Conservation (phyloP, 2,113 vertebrate species). For the Geothlypis trichas region DNA sequence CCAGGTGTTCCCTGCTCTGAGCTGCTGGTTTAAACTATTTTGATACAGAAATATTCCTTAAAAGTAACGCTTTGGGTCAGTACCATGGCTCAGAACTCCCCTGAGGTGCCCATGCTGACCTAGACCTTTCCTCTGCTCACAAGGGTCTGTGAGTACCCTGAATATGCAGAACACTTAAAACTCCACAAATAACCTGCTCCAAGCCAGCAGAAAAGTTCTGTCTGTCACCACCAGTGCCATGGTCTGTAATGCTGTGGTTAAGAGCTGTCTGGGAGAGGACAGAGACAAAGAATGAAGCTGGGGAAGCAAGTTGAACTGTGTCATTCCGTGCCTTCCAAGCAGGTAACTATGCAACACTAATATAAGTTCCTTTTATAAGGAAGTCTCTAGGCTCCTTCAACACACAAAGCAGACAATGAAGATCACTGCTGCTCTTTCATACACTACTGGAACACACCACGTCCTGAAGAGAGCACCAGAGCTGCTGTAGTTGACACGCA, state of each 20-base stretch:
- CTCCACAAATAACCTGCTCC: neutral
- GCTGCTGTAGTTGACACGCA: no score
- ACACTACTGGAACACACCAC: accelerated
- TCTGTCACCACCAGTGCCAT: neutral
- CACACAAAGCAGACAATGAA: neutral
- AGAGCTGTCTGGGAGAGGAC: neutral
- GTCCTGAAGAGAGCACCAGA: neutral
- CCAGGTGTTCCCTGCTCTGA: neutral
- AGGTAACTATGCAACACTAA: neutral
- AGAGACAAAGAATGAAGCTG: neutral
- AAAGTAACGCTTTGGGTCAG: neutral
- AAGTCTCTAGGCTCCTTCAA: neutral
- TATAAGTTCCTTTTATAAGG: neutral
- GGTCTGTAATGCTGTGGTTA: neutral
- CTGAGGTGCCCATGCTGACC: neutral
- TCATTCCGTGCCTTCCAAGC: neutral
- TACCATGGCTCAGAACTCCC: neutral
- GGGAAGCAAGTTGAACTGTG: neutral
- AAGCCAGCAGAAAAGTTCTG: neutral
- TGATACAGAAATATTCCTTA: neutral
- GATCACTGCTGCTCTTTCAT: neutral
- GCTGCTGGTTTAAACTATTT: neutral
- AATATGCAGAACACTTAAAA: neutral
- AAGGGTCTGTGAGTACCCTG: neutral
- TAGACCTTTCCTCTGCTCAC: neutral